Evolutionary conservation across 2,113 vertebrate genomes (phyloP), one percentile per base, ranked within the genome.

Genomic region (Carassius carassius): DNA sequence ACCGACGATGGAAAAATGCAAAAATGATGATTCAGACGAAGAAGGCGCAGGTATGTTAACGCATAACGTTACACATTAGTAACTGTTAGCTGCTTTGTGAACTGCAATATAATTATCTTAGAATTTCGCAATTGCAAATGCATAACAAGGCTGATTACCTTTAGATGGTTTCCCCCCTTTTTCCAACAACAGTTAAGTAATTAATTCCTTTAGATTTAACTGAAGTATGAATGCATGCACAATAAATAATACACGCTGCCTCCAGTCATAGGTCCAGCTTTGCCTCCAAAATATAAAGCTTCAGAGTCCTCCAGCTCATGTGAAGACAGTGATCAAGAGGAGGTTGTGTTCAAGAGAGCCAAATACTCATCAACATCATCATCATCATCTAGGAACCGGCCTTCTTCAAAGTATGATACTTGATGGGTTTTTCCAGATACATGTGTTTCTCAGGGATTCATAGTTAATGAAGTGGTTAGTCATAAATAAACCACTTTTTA

Each of bases 221-320:
- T 32, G 3, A 17, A 32, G 4, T 41, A 9, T 41, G 8, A 41
- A 41, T 41, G 7, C 8, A 41, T 41, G 41, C 41, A 44, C 11
- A 47, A 12, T 35, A 21, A 35, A 37, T n/a, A 13, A 35, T 35
- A 19, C 23, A 78, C 5, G 69, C 21, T 63, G 16, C 84, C n/a
- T 82, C 11, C 80, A 98, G 96, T 97, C 93, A 95, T 95, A 92
- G 98, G 98, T 83, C 98, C 98, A 16, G 97, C 96, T 9, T 89
- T 99, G 81, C 98, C 98, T 82, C 98, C 98, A 1, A 95, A 93
- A 37, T 99, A 97, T 84, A 96, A 94, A 91, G 93, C 93, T 69
- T 91, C 86, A 44, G 92, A 90, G 37, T 90, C 91, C 72, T 96
- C 95, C 3, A 95, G 96, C 81, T 94, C 93, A 12, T 94, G 95